Percentiles rank a stretch among this genome's conserved stretches.
Evolutionary conservation across 2,113 vertebrate species (phyloP).

Genomic region (Mus pahari): DNA sequence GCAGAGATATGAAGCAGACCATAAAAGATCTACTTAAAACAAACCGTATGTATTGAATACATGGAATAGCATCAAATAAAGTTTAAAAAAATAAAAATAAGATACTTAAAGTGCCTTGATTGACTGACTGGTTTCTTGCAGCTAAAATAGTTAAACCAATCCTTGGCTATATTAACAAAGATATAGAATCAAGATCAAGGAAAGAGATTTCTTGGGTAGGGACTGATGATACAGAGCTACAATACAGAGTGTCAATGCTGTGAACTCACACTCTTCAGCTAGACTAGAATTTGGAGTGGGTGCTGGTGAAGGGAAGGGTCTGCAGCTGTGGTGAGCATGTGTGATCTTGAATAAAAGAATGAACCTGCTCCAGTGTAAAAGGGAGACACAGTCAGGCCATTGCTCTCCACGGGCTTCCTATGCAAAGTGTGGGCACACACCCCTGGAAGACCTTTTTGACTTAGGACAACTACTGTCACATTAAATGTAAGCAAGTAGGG

Average conservation of each 20-base stretch:
- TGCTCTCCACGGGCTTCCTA: not conserved
- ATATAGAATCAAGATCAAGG: not conserved
- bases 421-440: not conserved
- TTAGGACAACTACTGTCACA: not conserved
- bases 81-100: not conserved
- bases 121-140: not conserved
- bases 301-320: not conserved
- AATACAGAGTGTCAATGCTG: not conserved
- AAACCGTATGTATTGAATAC: not conserved
- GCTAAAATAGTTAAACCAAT: not conserved
- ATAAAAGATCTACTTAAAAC: not conserved
- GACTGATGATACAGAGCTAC: not conserved
- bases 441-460: not conserved
- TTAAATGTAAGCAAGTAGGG: not conserved
- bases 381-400: not conserved
- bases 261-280: not conserved
- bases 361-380: not conserved
- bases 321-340: not conserved
- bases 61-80: not conserved
- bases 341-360: not conserved
- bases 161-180: constrained; percentile 1
- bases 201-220: not conserved
- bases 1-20: not conserved
- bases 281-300: not conserved
- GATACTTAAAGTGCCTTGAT: not conserved